Base-by-base conservation (phyloP, 2,797 vertebrate species). In the Parauchenoglanis ngamensis region DNA sequence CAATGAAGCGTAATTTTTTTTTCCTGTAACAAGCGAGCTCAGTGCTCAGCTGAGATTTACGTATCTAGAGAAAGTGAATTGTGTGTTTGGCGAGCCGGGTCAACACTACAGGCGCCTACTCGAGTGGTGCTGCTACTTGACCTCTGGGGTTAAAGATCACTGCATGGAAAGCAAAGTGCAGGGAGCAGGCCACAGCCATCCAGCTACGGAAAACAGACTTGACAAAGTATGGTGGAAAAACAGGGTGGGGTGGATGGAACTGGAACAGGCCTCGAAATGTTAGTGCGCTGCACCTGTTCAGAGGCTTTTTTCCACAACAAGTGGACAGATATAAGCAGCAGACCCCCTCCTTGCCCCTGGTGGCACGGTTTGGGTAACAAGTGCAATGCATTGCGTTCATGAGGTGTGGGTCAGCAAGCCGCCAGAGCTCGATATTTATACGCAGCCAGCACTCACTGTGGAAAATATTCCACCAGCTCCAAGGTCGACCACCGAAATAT, bases 381-480 rank as follows among this genome's bases (percentile, higher is more conserved):
- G 92, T 93, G 92, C 90, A 92, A 59, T 87, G 83, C 92, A 89
- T 92, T 88, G 91, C 88, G 67, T 81, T 91, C 90, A 92, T 92
- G 59, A 86, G 17, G 89, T 76, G 86, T 87, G 87, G 91, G 90
- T 93, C 92, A 91, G 86, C 83, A 80, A 88, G 85, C 75, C 35
- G 81, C 84, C 28, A 76, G 86, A 73, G 86, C 59, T 44, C 21
- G 61, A 90, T 90, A 90, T 93, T 91, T 90, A 92, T 92, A 92
- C 86, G 90, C 87, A 89, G 76, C 77, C 86, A 72, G 88, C 89
- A 89, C 90, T 89, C 90, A 82, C 88, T 91, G 91, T 94, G 94
- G 93, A 95, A 95, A 94, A 92, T 94, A 94, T 92, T 92, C 86
- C 44, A 88, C 89, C 91, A 90, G 93, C 93, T 90, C 90, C 83